A percentile compares a stretch with the other conserved stretches of the same genome.
Conservation (phyloP, 2,113 vertebrate genomes). For the Coracopsis vasa region DNA sequence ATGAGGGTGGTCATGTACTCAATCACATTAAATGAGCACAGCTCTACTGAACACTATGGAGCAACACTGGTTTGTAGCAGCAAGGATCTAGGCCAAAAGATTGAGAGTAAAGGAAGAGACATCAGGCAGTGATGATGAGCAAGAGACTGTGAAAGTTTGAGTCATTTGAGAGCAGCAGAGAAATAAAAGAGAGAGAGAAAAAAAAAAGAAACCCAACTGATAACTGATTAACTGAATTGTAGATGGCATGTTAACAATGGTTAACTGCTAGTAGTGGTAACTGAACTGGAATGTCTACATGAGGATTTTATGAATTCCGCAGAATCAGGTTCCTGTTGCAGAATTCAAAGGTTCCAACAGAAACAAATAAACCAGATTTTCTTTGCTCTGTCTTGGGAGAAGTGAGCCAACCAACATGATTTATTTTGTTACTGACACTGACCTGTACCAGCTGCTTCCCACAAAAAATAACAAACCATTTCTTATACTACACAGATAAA, state of each 20-base stretch:
- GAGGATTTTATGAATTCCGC: neutral
- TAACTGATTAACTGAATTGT: neutral
- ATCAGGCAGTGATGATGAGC: neutral
- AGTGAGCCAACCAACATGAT: neutral
- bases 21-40: neutral
- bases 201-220: neutral
- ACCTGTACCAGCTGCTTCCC: neutral
- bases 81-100: neutral
- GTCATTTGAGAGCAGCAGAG: neutral
- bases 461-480: neutral
- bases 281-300: neutral
- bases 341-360: slow-evolving; percentile 4
- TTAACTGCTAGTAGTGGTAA: neutral
- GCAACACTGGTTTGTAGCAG: neutral
- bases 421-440: neutral
- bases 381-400: neutral
- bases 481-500: neutral
- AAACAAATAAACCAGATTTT: slow-evolving; percentile 5
- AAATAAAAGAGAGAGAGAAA: neutral
- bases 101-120: neutral
- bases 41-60: neutral
- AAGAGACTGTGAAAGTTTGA: neutral
- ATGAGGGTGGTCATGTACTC: neutral
- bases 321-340: neutral
- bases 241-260: neutral